Conservation (phyloP, 2,888 invertebrate genomes). For the Perizoma affinitatum region DNA sequence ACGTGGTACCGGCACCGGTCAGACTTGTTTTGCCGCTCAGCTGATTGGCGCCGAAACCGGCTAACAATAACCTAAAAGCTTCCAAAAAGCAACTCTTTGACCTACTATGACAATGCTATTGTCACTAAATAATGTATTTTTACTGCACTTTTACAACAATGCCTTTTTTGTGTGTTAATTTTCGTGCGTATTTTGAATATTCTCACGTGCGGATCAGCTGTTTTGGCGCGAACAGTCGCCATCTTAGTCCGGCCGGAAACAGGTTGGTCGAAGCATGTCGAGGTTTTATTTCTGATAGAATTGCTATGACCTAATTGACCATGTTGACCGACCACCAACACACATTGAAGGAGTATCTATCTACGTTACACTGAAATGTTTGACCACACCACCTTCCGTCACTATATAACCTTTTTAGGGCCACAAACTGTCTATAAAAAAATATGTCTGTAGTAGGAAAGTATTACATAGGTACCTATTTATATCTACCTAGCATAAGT, state of each 20-base stretch:
- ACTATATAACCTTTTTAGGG: too few relatives aligned
- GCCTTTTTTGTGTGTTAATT: constrained; percentile 15
- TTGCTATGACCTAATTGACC: background rate
- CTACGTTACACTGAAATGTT: too few relatives aligned
- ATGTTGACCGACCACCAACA: background rate
- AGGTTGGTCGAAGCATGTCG: too few relatives aligned
- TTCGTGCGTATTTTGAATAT: constrained; percentile 13
- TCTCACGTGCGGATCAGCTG: constrained; percentile 30
- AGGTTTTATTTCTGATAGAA: too few relatives aligned
- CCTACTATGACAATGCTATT: constrained; percentile 15
- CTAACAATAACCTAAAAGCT: constrained; percentile 22
- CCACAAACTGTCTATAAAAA: too few relatives aligned
- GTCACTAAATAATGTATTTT: constrained; percentile 20
- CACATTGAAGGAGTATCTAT: too few relatives aligned
- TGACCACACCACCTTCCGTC: too few relatives aligned
- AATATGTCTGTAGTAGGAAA: too few relatives aligned
- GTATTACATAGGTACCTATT: too few relatives aligned
- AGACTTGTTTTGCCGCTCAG: constrained; percentile 35
- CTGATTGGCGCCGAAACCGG: constrained; percentile 41
- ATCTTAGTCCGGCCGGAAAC: constrained; percentile 9
- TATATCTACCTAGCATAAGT: too few relatives aligned
- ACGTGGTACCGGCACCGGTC: constrained; percentile 26
- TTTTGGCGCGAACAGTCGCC: constrained; percentile 28
- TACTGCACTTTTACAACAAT: constrained; percentile 21
- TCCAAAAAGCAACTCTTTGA: constrained; percentile 24